A percentile compares a stretch with the other conserved stretches of the same genome.
phyloP scores from a whole-genome alignment of 2,113 vertebrate genomes.

The Heliornis fulica region DNA sequence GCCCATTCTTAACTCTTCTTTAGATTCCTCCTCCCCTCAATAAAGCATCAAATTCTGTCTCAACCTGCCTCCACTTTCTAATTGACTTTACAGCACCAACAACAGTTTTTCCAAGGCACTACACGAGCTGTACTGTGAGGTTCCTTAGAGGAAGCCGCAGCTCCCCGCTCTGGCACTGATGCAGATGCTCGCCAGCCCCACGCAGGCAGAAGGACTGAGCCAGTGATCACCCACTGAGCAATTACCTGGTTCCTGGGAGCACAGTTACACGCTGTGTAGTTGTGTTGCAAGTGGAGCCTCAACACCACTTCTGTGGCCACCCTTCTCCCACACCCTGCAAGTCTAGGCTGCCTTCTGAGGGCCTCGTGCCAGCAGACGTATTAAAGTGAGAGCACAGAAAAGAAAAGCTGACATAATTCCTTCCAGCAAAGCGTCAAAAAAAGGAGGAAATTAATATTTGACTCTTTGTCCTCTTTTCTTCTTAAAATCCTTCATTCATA shows the following conservation, averaged over 20 bases:
- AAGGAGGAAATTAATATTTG: background rate
- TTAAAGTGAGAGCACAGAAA: background rate
- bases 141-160: background rate
- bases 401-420: background rate
- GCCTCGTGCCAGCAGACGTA: background rate
- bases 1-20: background rate
- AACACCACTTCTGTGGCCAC: background rate
- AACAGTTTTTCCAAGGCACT: background rate
- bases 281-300: accelerated
- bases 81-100: background rate
- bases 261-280: accelerated
- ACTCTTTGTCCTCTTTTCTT: background rate
- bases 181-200: background rate
- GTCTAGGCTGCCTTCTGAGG: background rate
- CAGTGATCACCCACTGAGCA: accelerated
- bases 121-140: background rate
- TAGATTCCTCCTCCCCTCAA: background rate
- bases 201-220: accelerated
- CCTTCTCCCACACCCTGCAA: background rate
- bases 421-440: background rate
- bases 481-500: background rate
- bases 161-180: accelerated
- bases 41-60: background rate
- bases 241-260: background rate
- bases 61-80: background rate